Conservation (phyloP, 2,888 invertebrate species). For the Drosophila fulvimacula region DNA sequence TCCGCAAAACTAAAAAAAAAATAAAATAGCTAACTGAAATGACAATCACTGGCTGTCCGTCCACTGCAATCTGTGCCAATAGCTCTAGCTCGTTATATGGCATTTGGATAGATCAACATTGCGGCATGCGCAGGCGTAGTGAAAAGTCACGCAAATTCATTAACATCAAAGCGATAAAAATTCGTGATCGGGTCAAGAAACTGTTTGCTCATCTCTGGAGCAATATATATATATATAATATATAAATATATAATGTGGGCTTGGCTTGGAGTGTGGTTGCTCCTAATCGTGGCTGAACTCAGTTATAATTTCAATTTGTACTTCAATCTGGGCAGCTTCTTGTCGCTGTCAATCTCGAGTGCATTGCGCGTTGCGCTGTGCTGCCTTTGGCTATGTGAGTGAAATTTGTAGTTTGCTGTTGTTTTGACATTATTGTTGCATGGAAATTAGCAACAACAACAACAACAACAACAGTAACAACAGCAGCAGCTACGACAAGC, state of each 20-base stretch:
- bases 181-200: slow-evolving; percentile 65
- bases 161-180: slow-evolving; percentile 36
- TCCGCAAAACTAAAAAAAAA: slow-evolving; percentile 35
- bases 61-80: slow-evolving; percentile 14
- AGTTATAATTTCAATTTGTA: slow-evolving; percentile 42
- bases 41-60: slow-evolving; percentile 28
- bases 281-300: not conserved
- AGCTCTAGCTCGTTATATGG: slow-evolving; percentile 6
- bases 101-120: slow-evolving; percentile 51
- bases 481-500: not conserved
- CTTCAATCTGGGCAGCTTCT: slow-evolving; percentile 36
- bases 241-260: too few species aligned
- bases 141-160: slow-evolving; percentile 58
- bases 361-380: slow-evolving; percentile 42
- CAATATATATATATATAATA: too few species aligned
- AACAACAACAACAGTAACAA: slow-evolving; percentile 24
- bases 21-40: slow-evolving; percentile 14
- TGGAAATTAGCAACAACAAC: slow-evolving; percentile 47
- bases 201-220: slow-evolving; percentile 16
- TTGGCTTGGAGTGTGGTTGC: too few species aligned
- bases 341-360: slow-evolving; percentile 54
- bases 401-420: slow-evolving; percentile 44
- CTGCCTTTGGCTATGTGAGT: slow-evolving; percentile 25
- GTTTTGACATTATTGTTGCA: slow-evolving; percentile 51
- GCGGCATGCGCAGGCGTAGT: slow-evolving; percentile 47